phyloP scores from a whole-genome alignment of 2,888 invertebrate species.

The Chaetogeoica ovagalla region DNA sequence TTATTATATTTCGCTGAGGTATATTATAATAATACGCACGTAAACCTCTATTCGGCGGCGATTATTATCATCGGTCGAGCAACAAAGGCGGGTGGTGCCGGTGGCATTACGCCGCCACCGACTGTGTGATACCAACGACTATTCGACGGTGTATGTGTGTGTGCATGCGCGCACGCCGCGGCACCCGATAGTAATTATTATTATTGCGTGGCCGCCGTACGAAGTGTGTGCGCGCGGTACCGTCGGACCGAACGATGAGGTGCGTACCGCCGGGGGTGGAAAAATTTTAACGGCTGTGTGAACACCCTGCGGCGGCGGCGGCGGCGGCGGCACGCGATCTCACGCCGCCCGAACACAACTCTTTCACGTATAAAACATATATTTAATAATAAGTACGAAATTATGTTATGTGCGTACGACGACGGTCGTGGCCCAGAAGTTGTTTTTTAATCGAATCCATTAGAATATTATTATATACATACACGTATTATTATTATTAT shows the following conservation, averaged over 20 bases:
- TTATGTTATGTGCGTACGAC: too few relatives aligned
- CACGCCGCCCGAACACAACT: slow-evolving; percentile 35
- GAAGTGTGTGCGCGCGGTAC: too few relatives aligned
- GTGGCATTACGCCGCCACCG: slow-evolving; percentile 16
- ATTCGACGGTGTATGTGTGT: slow-evolving; percentile 10
- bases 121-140: slow-evolving; percentile 7
- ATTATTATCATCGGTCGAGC: too few relatives aligned
- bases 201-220: slow-evolving; percentile 19
- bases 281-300: slow-evolving; percentile 45
- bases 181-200: slow-evolving; percentile 44
- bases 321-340: slow-evolving; percentile 41
- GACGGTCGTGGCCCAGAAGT: neutral
- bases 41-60: too few relatives aligned
- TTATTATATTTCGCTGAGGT: too few relatives aligned
- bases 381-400: too few relatives aligned
- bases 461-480: neutral
- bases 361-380: slow-evolving; percentile 11
- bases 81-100: neutral
- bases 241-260: too few relatives aligned
- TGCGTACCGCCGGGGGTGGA: neutral
- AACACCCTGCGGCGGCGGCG: slow-evolving; percentile 26
- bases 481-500: too few relatives aligned
- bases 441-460: slow-evolving; percentile 43
- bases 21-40: too few relatives aligned
- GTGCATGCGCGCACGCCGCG: neutral